Evolutionary conservation across 2,113 vertebrate species (phyloP).

Genomic region (Psilopogon haemacephalus): DNA sequence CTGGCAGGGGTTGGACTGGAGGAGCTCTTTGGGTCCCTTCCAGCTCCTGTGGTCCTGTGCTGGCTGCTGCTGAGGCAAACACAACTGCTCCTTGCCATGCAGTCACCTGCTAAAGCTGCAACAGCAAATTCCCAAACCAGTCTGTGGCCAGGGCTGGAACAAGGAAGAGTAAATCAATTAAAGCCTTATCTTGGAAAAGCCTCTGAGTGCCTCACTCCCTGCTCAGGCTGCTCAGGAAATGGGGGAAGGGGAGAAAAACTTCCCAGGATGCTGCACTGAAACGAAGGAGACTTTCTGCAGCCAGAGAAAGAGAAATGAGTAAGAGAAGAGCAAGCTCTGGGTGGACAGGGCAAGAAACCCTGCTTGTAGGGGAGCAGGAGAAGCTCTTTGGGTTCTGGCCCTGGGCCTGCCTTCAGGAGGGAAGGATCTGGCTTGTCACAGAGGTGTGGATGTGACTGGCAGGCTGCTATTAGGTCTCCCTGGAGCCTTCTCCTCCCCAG

Average conservation of each 20-base stretch:
- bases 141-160: constrained; percentile 36
- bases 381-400: neutral
- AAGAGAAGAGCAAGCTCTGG: neutral
- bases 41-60: neutral
- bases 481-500: too few relatives aligned
- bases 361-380: neutral
- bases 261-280: constrained; percentile 21
- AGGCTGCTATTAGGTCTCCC: too few relatives aligned
- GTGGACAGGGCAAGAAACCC: neutral
- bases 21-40: too few relatives aligned
- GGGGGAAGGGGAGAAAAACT: neutral
- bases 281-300: neutral
- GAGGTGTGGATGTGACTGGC: too few relatives aligned
- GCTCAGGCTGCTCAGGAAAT: constrained; percentile 50
- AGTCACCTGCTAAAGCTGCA: constrained; percentile 56
- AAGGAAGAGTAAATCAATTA: constrained; percentile 47
- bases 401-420: neutral
- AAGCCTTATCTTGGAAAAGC: constrained; percentile 56
- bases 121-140: constrained; percentile 38
- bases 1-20: too few relatives aligned
- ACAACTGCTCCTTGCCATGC: constrained; percentile 58
- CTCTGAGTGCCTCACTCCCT: constrained; percentile 8
- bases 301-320: neutral
- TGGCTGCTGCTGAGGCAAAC: constrained; percentile 47
- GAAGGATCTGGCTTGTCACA: neutral